These are phyloP conservation scores for Sycophila sp. DNA, from an alignment of 1,140 invertebrate species.

Conservation along the genomic window DNA sequence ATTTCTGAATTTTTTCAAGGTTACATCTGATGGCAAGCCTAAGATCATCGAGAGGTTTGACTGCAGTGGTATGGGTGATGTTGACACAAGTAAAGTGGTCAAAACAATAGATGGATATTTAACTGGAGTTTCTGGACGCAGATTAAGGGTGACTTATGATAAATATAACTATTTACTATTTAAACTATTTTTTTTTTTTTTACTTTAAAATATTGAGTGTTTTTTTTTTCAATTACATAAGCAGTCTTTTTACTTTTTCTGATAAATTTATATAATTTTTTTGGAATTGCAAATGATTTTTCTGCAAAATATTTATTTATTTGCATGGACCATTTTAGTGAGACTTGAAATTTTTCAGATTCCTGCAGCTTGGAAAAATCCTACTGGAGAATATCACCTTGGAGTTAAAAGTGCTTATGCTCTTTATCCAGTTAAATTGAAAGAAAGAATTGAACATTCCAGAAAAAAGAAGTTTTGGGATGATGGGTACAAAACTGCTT, in stretches of 20 bases:
- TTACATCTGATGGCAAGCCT: constrained; percentile 85
- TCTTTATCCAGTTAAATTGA: constrained; percentile 85
- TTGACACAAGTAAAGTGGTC: constrained; percentile 87
- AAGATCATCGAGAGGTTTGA: constrained; percentile 97
- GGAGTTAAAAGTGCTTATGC: constrained; percentile 89
- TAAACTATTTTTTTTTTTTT: constrained; percentile 8
- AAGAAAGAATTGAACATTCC: constrained; percentile 85
- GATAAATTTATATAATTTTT: constrained; percentile 28
- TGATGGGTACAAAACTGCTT: constrained; percentile 78
- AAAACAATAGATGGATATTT: constrained; percentile 79
- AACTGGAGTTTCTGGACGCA: constrained; percentile 86
- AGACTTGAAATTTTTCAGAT: constrained; percentile 77
- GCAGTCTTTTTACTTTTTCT: too few relatives aligned
- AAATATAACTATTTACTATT: too few relatives aligned
- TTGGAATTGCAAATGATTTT: constrained; percentile 26
- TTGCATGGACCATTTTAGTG: neutral
- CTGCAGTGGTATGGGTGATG: constrained; percentile 94
- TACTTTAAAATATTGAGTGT: constrained; percentile 9
- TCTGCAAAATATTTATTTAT: neutral
- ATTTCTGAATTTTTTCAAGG: constrained; percentile 69
- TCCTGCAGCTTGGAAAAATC: constrained; percentile 85
- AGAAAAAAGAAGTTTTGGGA: constrained; percentile 89
- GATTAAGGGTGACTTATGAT: constrained; percentile 77
- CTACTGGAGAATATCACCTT: constrained; percentile 81
- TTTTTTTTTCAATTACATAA: too few relatives aligned